These are phyloP conservation scores for Hypomesus transpacificus DNA, from an alignment of 2,113 vertebrate species.

Conservation along the genomic window DNA sequence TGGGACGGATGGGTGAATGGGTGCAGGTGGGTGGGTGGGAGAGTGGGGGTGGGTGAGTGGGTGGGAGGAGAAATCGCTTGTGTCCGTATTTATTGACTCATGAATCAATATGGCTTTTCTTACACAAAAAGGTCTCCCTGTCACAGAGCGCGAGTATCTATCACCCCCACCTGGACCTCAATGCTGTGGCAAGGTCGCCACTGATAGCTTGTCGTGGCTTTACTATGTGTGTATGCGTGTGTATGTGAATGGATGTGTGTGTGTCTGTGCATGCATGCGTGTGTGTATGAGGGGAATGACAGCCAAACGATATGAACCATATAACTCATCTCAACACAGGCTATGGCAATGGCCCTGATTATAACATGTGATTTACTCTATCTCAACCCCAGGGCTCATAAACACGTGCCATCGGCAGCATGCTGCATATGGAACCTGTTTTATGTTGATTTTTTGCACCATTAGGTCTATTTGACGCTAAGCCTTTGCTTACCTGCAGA, in stretches of 20 bases:
- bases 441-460: constrained; percentile 68
- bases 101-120: constrained; percentile 72
- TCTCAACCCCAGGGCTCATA: constrained; percentile 53
- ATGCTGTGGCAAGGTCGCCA: constrained; percentile 63
- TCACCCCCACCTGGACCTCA: constrained; percentile 69
- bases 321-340: constrained; percentile 65
- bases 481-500: constrained; percentile 61
- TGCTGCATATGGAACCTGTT: constrained; percentile 57
- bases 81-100: constrained; percentile 77
- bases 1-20: not conserved
- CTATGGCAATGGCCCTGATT: constrained; percentile 66
- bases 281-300: constrained; percentile 59
- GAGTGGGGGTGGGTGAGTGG: not conserved
- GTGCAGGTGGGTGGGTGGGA: not conserved
- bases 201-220: constrained; percentile 56
- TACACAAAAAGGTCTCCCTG: constrained; percentile 60
- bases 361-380: constrained; percentile 65
- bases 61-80: constrained; percentile 57
- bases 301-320: constrained; percentile 55
- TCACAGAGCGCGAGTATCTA: constrained; percentile 65
- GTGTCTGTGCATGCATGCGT: not conserved
- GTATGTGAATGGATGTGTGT: not conserved
- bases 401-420: constrained; percentile 57
- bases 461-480: constrained; percentile 54
- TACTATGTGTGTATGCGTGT: constrained; percentile 11